A percentile compares a stretch with the other conserved stretches of the same genome.
These are phyloP conservation scores for Sterrhoptilus dennistouni DNA, from an alignment of 2,113 vertebrate species.

Conservation along the genomic window DNA sequence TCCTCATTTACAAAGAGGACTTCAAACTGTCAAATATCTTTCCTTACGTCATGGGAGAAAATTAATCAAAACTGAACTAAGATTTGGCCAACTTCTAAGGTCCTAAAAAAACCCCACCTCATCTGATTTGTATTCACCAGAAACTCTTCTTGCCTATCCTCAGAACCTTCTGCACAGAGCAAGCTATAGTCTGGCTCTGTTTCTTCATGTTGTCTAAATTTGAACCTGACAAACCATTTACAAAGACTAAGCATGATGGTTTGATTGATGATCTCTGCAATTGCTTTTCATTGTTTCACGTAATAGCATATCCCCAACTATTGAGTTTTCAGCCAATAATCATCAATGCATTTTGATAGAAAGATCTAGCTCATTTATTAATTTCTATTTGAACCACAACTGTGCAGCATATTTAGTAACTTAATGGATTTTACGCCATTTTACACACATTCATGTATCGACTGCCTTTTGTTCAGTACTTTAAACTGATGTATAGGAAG, in stretches of 20 bases:
- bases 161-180: background rate
- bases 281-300: background rate
- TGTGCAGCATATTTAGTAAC: background rate
- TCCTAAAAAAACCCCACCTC: background rate
- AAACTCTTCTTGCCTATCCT: background rate
- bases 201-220: background rate
- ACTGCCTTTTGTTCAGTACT: background rate
- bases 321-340: background rate
- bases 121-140: background rate
- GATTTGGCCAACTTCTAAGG: background rate
- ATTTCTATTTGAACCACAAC: background rate
- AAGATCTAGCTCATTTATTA: background rate
- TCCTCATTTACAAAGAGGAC: background rate
- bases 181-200: background rate
- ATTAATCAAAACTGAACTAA: background rate
- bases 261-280: background rate
- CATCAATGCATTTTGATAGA: background rate
- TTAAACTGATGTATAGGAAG: background rate
- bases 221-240: background rate
- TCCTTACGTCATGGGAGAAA: background rate
- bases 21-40: background rate
- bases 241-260: background rate
- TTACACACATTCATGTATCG: background rate
- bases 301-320: background rate
- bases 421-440: slow-evolving; percentile 12